Percentiles rank a stretch among this genome's conserved stretches.
Evolutionary conservation across 2,888 invertebrate species (phyloP).

Genomic region (Disparrhopalites patrizii): DNA sequence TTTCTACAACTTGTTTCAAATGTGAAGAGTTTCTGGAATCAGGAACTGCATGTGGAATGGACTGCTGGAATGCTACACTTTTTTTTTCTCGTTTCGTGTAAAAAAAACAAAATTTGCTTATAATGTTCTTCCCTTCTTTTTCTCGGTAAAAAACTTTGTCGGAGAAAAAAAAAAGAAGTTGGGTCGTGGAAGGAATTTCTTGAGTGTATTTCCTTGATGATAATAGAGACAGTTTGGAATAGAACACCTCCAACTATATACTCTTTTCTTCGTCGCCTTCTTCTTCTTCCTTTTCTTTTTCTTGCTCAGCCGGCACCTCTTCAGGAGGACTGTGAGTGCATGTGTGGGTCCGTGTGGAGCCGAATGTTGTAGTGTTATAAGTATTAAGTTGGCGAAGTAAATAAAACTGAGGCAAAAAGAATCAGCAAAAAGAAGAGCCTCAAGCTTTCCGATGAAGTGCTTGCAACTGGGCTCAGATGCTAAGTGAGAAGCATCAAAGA

Average conservation of each 20-base stretch:
- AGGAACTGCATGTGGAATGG: too few species aligned
- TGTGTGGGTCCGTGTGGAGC: slow-evolving; percentile 8
- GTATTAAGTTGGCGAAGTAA: too few species aligned
- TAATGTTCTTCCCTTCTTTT: too few species aligned
- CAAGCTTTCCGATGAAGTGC: slow-evolving; percentile 26
- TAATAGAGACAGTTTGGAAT: slow-evolving; percentile 7
- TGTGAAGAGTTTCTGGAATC: too few species aligned
- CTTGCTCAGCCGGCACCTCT: neutral
- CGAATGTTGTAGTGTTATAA: too few species aligned
- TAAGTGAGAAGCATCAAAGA: slow-evolving; percentile 16
- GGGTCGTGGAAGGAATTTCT: too few species aligned
- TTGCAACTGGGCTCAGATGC: slow-evolving; percentile 27
- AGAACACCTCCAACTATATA: slow-evolving; percentile 2
- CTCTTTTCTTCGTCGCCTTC: neutral
- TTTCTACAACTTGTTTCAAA: too few species aligned
- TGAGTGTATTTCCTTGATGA: neutral
- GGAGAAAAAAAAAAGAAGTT: too few species aligned
- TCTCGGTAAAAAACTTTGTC: too few species aligned
- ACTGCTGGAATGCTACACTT: too few species aligned
- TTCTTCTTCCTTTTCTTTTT: slow-evolving; percentile 2
- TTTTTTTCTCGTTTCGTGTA: too few species aligned
- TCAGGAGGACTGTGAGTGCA: neutral
- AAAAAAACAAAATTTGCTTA: too few species aligned
- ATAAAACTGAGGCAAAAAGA: slow-evolving; percentile 24
- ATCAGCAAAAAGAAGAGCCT: slow-evolving; percentile 20